Evolutionary conservation across 2,888 invertebrate species (phyloP), one percentile per base, ranked within the genome.

Genomic region (Trilocha varians): DNA sequence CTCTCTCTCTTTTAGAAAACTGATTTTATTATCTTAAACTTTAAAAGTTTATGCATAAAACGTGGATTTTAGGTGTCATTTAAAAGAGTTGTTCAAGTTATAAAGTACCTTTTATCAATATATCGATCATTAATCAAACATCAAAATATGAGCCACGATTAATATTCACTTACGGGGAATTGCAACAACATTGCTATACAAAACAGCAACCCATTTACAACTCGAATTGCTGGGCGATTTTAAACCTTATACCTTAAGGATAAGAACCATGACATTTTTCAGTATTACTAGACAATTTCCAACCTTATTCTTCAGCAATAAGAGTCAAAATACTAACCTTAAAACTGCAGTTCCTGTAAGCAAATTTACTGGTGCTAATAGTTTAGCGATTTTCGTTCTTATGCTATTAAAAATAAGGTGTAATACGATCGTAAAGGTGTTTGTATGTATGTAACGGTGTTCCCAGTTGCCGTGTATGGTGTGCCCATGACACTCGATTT

Each of bases 401-500:
- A 25, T 25, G 25, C 25, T 5, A 2, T 6, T 25, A 2, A 11
- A 6, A 3, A 5, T 25, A 25, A 25, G 25, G 2, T 2, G 6
- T 25, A 25, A 9, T 25, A 11, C 11, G 6, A 25, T 5, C 8
- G 11, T 2, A 9, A 25, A 25, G 11, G 4, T 11, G 25, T 25
- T 25, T 25, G 25, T 25, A 25, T 9, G 25, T 34, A 13, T 14
- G 33, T 79, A 82, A 82, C 82, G 79, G 82, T 78, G 57, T 53
- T 43, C 46, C 56, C 58, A 17, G 25, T 14, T 50, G 52, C 65
- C 76, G 61, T 64, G 72, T 73, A 75, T 64, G 78, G 78, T 49
- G 59, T 55, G 68, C 59, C 68, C 70, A 69, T 76, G 77, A 75
- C 70, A 64, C 61, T 64, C 71, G 72, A 79, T 80, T 78, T 77